phyloP scores from a whole-genome alignment of 2,888 invertebrate genomes.

The Linnaemya vulpina region DNA sequence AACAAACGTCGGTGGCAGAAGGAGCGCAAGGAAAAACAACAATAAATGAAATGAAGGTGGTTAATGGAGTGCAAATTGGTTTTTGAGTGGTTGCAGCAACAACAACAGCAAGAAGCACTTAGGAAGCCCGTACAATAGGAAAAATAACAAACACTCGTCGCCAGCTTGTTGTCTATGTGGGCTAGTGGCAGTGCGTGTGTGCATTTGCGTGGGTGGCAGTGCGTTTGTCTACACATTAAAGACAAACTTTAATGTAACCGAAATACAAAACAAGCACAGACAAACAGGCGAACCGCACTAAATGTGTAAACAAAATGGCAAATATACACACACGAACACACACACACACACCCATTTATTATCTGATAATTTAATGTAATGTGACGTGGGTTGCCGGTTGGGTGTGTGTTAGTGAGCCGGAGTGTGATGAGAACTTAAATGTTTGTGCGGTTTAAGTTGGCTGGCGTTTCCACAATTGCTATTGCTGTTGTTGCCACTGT shows the following conservation, averaged over 20 bases:
- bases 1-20: conserved; percentile 23
- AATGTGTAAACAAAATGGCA: conserved; percentile 42
- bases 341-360: conserved; percentile 57
- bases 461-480: conserved; percentile 20
- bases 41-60: conserved; percentile 58
- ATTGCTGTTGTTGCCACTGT: conserved; percentile 24
- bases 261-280: conserved; percentile 49
- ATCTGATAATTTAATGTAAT: conserved; percentile 65
- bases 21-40: not conserved
- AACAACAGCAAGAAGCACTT: conserved; percentile 44
- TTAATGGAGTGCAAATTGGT: conserved; percentile 78
- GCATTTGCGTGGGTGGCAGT: conserved; percentile 21
- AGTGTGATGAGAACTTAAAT: conserved; percentile 49
- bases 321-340: conserved; percentile 6
- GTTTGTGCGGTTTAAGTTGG: conserved; percentile 64
- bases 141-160: conserved; percentile 1
- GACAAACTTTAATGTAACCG: conserved; percentile 59
- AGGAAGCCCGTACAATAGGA: conserved; percentile 10
- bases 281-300: conserved; percentile 21
- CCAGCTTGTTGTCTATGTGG: not conserved
- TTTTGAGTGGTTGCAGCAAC: conserved; percentile 72
- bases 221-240: conserved; percentile 30
- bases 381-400: conserved; percentile 53
- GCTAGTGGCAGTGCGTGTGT: not conserved
- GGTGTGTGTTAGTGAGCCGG: conserved; percentile 7